phyloP scores from a whole-genome alignment of 1,140 invertebrate species.

The Neodiprion virginianus region DNA sequence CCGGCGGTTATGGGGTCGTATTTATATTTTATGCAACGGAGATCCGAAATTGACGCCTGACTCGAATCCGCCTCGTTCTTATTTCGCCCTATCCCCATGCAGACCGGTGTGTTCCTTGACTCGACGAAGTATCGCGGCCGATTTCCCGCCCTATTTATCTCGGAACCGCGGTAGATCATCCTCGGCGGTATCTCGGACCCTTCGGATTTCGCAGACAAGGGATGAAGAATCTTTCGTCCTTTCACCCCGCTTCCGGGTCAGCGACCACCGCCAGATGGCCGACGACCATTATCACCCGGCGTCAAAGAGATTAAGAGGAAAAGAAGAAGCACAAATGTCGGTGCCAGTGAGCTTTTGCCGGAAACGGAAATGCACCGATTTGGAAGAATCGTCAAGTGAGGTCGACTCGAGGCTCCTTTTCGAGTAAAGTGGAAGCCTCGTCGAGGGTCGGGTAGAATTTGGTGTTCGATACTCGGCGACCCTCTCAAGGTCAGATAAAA shows the following conservation, averaged over 20 bases:
- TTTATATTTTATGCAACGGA: neutral
- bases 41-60: neutral
- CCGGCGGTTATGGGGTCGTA: neutral
- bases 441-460: too few relatives aligned
- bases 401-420: neutral
- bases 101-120: too few relatives aligned
- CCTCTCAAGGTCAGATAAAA: too few relatives aligned
- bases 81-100: neutral
- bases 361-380: neutral
- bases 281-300: neutral
- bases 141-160: neutral
- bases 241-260: slow-evolving; percentile 15
- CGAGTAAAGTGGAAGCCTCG: too few relatives aligned
- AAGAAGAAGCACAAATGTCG: slow-evolving; percentile 19
- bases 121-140: neutral
- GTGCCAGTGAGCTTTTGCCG: neutral
- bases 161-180: too few relatives aligned
- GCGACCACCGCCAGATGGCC: neutral
- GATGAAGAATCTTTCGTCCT: too few relatives aligned
- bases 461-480: too few relatives aligned
- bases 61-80: neutral
- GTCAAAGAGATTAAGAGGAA: neutral
- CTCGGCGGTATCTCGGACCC: too few relatives aligned
- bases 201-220: too few relatives aligned
- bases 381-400: neutral